Conservation (phyloP, 1,140 invertebrate species). For the Eriocheir sinensis region DNA sequence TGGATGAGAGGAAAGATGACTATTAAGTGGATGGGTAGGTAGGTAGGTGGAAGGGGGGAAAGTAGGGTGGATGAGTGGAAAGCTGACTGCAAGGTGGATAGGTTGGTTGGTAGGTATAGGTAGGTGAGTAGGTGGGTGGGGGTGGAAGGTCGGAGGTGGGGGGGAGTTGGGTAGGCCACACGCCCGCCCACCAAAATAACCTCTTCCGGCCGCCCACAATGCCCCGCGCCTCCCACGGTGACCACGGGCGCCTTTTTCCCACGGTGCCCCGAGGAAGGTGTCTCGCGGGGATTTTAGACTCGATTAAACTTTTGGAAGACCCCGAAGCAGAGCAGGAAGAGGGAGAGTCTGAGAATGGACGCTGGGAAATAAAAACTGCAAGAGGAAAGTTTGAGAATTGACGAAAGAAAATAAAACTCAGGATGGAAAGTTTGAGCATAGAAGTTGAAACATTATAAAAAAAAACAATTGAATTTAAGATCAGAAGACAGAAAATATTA, state of each 20-base stretch:
- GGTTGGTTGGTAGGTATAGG: neutral
- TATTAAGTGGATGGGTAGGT: neutral
- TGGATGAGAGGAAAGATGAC: neutral
- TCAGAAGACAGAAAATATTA: no score
- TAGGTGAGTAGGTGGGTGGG: neutral
- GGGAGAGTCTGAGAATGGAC: no score
- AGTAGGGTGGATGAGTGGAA: neutral
- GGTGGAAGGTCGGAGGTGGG: neutral
- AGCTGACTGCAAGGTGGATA: neutral
- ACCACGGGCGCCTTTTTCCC: constrained; percentile 51
- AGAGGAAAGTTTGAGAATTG: no score
- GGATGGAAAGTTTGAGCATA: no score
- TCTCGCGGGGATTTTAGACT: constrained; percentile 24
- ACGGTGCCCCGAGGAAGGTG: neutral
- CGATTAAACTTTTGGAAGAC: constrained; percentile 51
- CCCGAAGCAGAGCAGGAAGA: neutral
- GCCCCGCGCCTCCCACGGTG: constrained; percentile 32
- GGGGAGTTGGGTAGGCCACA: neutral
- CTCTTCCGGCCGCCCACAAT: constrained; percentile 49
- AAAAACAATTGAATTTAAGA: no score
- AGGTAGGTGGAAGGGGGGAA: neutral
- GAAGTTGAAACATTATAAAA: no score
- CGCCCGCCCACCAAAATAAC: neutral
- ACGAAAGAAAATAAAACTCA: no score
- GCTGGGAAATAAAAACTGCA: no score